Evolutionary conservation across 2,797 vertebrate genomes (phyloP), one percentile per base, ranked within the genome.

Genomic region (Moxostoma hubbsi): DNA sequence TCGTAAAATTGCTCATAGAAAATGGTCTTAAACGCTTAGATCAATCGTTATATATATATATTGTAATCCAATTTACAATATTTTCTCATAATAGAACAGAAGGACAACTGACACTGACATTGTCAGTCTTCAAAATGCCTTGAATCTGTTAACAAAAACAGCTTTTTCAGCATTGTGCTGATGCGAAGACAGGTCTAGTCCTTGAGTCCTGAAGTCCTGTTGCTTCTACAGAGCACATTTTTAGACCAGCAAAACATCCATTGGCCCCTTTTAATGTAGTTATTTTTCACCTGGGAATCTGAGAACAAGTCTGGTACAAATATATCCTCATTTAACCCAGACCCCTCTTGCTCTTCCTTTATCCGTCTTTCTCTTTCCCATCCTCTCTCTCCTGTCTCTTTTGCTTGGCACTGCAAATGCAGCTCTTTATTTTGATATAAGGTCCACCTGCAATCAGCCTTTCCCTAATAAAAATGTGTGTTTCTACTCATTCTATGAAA

Each of bases 381-480:
- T 85, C 81, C 89, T 88, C 85, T 86, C 88, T 85, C 87, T 85
- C 84, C 87, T 46, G 15, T 12, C 83, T 85, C 87, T 43, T 43
- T 18, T 15, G 45, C 62, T 65, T 72, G 53, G 80, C 85, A 87
- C n/a, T 67, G 53, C 72, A 73, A 84, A 79, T 57, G 71, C 87
- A 87, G 86, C 89, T 91, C 87, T 90, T 90, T 87, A 88, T 91
- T 93, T 92, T 90, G 91, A 89, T 88, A 87, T 84, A 73, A 81
- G 85, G 45, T 77, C 86, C 84, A 82, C 89, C 82, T 65, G 84
- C 90, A 91, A 89, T 90, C 85, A 85, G 71, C 75, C 82, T 73
- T 49, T 71, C 73, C 81, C 87, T 91, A 92, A 94, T 92, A 88
- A 93, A 92, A 92, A 93, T 78, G 73, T 87, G 89, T 90, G 88